A percentile compares a stretch with the other conserved stretches of the same genome.
Conservation (phyloP, 2,797 vertebrate species). For the Hybognathus amarus region DNA sequence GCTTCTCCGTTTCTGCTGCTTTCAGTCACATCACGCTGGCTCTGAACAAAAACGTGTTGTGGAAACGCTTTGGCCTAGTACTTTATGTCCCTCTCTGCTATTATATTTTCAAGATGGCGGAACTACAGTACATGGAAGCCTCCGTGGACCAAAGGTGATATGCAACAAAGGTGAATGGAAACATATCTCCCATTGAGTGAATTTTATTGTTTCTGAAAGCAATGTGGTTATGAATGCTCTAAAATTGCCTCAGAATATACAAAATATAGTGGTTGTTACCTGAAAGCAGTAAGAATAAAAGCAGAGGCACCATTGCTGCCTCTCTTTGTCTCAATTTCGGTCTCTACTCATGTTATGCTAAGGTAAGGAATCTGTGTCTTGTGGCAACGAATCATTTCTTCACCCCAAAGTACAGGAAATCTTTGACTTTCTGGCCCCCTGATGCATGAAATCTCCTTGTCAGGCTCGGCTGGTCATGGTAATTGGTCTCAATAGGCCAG, state of each 20-base stretch:
- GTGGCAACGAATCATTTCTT: slow-evolving; percentile 41
- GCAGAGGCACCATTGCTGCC: not conserved
- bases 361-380: slow-evolving; percentile 27
- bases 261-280: not conserved
- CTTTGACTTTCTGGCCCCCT: slow-evolving; percentile 48
- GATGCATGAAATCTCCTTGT: slow-evolving; percentile 75
- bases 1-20: too few relatives aligned
- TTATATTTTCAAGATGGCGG: too few relatives aligned
- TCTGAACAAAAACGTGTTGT: too few relatives aligned
- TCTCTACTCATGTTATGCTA: not conserved
- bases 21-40: too few relatives aligned
- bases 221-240: not conserved
- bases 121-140: too few relatives aligned
- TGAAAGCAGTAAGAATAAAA: not conserved
- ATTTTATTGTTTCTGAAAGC: slow-evolving; percentile 26
- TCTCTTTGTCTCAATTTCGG: not conserved
- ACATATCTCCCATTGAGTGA: not conserved
- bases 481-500: slow-evolving; percentile 62
- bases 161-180: not conserved
- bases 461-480: slow-evolving; percentile 66
- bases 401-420: slow-evolving; percentile 41
- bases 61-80: too few relatives aligned
- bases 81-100: too few relatives aligned
- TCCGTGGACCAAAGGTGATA: accelerated
- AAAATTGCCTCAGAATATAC: not conserved